Base-by-base conservation (phyloP, 2,113 vertebrate genomes). In the Xiphias gladius region DNA sequence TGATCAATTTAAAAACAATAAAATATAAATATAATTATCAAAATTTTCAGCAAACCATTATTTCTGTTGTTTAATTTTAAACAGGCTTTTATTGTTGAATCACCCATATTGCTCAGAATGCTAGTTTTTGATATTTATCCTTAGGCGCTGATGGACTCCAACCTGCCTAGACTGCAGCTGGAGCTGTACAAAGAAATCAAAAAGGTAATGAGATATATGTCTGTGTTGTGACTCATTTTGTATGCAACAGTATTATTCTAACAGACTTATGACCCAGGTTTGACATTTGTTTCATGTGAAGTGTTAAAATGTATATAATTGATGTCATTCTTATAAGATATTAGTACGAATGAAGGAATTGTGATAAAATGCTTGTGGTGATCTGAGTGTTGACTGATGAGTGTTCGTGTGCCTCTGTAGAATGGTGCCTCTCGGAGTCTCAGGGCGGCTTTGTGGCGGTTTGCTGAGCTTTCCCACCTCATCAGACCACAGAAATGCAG, bases 141-240 rank as follows among this genome's bases (percentile, higher is more conserved):
- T 35, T 72, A 99, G 98, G 98, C 97, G n/a, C 93, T 99, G 94
- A 99, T 99, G 97, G 98, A 99, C 89, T 99, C 98, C 16, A 99
- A 96, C 89, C 94, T 99, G 82, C 98, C 98, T 1, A 92, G 98
- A 87, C 93, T 99, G 58, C 98, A 99, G 90, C 92, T 99, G 57
- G 98, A 99, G 75, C 95, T 99, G 7, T 99, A 99, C 87, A 99
- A 99, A 95, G 98, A 99, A 91, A 98, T 99, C 81, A 99, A 99
- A 95, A 99, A 99, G 97, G 98, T 99, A 89, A 76, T 30, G 5
- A 48, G 26, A 61, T 1, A 5, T 46, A 2, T 48, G 7, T 59
- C 30, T 48, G 26, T 17, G 7, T 12, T 22, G 5, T 26, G 5
- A 17, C 10, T 37, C 5, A 0, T 50, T 11, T 55, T 43, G 17